Conservation (phyloP, 1,140 invertebrate genomes). For the Heliconius congener region DNA sequence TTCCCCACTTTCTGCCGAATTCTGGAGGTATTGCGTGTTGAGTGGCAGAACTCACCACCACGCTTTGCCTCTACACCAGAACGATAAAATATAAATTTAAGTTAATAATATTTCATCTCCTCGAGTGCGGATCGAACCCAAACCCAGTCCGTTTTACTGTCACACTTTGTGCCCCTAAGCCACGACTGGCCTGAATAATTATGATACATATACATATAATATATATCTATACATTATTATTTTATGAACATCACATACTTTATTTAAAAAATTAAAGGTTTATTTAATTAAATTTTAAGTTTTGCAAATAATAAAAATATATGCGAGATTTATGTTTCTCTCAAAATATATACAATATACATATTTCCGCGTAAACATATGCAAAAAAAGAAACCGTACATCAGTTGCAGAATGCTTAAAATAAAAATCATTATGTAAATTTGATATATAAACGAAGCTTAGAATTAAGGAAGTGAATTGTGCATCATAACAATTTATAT, state of each 20-base stretch:
- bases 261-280: not conserved
- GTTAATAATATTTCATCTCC: too few relatives aligned
- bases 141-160: too few relatives aligned
- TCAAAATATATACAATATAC: slow-evolving; percentile 1
- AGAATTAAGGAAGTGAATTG: slow-evolving; percentile 21
- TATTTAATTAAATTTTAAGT: not conserved
- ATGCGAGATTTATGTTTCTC: not conserved
- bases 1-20: too few relatives aligned
- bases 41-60: too few relatives aligned
- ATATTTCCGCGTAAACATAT: slow-evolving; percentile 18
- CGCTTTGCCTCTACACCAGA: too few relatives aligned
- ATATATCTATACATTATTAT: not conserved
- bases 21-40: too few relatives aligned
- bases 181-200: too few relatives aligned
- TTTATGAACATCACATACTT: not conserved
- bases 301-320: not conserved
- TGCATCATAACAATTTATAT: slow-evolving; percentile 6
- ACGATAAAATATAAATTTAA: too few relatives aligned
- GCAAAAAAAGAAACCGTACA: slow-evolving; percentile 1
- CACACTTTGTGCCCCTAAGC: too few relatives aligned
- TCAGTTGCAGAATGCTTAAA: slow-evolving; percentile 14
- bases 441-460: not conserved
- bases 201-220: not conserved
- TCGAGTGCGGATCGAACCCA: too few relatives aligned
- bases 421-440: slow-evolving; percentile 19